These are phyloP conservation scores for Didymodactylos carnosus DNA, from an alignment of 2,888 invertebrate species.

Conservation along the genomic window DNA sequence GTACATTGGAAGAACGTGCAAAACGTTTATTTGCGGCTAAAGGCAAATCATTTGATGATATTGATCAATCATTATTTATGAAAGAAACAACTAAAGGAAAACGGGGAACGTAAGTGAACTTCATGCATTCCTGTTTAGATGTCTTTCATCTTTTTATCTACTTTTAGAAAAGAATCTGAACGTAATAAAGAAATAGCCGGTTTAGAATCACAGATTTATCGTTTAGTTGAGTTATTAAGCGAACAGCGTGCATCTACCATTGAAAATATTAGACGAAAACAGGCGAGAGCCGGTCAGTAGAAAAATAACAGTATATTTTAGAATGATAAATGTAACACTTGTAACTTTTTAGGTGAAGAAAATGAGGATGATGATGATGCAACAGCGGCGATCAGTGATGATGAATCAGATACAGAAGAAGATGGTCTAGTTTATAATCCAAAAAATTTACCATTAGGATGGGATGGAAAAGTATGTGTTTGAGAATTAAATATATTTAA, in stretches of 20 bases:
- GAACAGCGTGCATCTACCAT: slow-evolving; percentile 72
- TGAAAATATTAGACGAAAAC: slow-evolving; percentile 93
- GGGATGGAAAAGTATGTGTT: slow-evolving; percentile 72
- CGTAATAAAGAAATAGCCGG: slow-evolving; percentile 67
- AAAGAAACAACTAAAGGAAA: slow-evolving; percentile 40
- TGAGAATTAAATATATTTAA: not conserved
- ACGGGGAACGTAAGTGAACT: slow-evolving; percentile 30
- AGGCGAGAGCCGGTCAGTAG: slow-evolving; percentile 61
- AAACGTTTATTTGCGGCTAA: slow-evolving; percentile 60
- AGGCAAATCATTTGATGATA: slow-evolving; percentile 57
- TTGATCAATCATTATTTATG: slow-evolving; percentile 73
- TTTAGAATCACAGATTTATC: slow-evolving; percentile 70
- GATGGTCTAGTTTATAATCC: slow-evolving; percentile 97
- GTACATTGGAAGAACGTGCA: slow-evolving; percentile 80
- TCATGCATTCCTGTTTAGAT: not conserved
- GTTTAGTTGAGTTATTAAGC: slow-evolving; percentile 60
- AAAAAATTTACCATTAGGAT: slow-evolving; percentile 91
- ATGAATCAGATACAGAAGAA: slow-evolving; percentile 41
- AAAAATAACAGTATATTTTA: slow-evolving; percentile 12
- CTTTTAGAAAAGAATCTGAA: slow-evolving; percentile 15
- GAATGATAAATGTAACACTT: slow-evolving; percentile 50
- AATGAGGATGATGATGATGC: slow-evolving; percentile 56
- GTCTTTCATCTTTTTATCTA: not conserved
- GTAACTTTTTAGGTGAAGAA: too few relatives aligned
- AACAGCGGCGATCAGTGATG: slow-evolving; percentile 40